A percentile compares a stretch with the other conserved stretches of the same genome.
phyloP scores from a whole-genome alignment of 2,888 invertebrate species.

The Sicus ferrugineus region DNA sequence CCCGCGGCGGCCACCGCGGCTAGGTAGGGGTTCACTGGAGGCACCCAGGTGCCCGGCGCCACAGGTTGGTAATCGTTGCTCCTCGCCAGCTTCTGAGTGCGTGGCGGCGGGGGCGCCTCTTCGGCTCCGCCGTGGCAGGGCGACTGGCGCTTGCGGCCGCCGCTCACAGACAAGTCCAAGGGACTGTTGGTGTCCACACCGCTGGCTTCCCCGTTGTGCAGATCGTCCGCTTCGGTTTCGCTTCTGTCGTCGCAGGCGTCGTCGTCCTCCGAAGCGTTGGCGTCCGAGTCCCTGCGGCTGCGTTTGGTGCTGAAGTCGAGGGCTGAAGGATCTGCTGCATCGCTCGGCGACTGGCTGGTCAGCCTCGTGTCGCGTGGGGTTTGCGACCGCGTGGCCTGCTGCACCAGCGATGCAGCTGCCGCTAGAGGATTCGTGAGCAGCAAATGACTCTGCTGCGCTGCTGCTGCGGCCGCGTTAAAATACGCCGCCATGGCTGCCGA shows the following conservation, averaged over 20 bases:
- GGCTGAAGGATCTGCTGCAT: slow-evolving; percentile 69
- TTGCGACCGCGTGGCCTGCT: slow-evolving; percentile 52
- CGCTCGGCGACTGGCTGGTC: not conserved
- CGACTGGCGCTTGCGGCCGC: slow-evolving; percentile 75
- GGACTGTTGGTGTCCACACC: slow-evolving; percentile 67
- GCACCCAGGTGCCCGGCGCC: slow-evolving; percentile 75
- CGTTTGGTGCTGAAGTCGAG: slow-evolving; percentile 85
- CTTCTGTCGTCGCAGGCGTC: slow-evolving; percentile 42
- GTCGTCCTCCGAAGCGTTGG: slow-evolving; percentile 51
- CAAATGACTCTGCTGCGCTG: slow-evolving; percentile 77
- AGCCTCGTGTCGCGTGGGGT: slow-evolving; percentile 29
- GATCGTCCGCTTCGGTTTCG: slow-evolving; percentile 2
- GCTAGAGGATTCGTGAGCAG: slow-evolving; percentile 80
- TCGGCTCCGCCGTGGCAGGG: slow-evolving; percentile 65
- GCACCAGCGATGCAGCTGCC: slow-evolving; percentile 72
- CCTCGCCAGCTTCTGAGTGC: slow-evolving; percentile 71
- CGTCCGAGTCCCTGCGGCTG: slow-evolving; percentile 66
- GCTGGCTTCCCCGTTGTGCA: not conserved
- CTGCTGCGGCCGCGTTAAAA: slow-evolving; percentile 75
- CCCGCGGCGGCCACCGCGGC: slow-evolving; percentile 80
- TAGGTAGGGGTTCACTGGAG: slow-evolving; percentile 82
- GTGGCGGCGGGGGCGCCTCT: slow-evolving; percentile 67
- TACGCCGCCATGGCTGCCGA: slow-evolving; percentile 85
- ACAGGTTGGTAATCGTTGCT: slow-evolving; percentile 73
- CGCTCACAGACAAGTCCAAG: slow-evolving; percentile 81